Evolutionary conservation across 1,140 invertebrate genomes (phyloP), one percentile per base, ranked within the genome.

Genomic region (Leguminivora glycinivorella): DNA sequence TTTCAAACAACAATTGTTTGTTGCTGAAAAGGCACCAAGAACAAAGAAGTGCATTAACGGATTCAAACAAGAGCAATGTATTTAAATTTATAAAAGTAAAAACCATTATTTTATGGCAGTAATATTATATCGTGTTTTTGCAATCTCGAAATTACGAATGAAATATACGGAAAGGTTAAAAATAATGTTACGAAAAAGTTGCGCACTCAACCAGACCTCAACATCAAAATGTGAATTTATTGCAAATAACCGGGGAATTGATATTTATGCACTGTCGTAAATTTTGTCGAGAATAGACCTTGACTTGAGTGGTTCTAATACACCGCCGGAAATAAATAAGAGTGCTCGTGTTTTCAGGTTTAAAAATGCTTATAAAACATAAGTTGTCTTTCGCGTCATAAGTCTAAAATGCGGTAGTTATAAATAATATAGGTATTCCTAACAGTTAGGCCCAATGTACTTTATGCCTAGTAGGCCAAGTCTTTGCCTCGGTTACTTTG

Each of bases 181-280:
- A 52, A 77, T 38, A 72, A 73, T 75, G 73, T 70, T 67, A 25
- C 70, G 68, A 66, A 31, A 73, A 73, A 68, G 67, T 67, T 19
- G 40, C 69, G 69, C 72, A 70, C 67, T 73, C 71, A 56, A 47
- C 63, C 38, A 29, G 29, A 19, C 43, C 40, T 72, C 71, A 73
- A 78, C 74, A 75, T 78, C 72, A 75, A 77, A 80, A 78, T 80
- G 72, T 77, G 72, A 80, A 82, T 82, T 82, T 80, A 82, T 80
- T 71, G 73, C 73, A 75, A 75, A 74, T 77, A 78, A 75, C 69
- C 72, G 34, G 38, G 66, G 75, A 82, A 82, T 80, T 77, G 78
- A 77, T 75, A 78, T 82, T 82, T 82, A 82, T 78, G 74, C 73
- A 80, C 38, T 70, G 78, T 67, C 75, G 72, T 82, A 80, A 82